A percentile compares a stretch with the other conserved stretches of the same genome.
Evolutionary conservation across 2,888 invertebrate genomes (phyloP).

Genomic region (Eupsilia transversa): DNA sequence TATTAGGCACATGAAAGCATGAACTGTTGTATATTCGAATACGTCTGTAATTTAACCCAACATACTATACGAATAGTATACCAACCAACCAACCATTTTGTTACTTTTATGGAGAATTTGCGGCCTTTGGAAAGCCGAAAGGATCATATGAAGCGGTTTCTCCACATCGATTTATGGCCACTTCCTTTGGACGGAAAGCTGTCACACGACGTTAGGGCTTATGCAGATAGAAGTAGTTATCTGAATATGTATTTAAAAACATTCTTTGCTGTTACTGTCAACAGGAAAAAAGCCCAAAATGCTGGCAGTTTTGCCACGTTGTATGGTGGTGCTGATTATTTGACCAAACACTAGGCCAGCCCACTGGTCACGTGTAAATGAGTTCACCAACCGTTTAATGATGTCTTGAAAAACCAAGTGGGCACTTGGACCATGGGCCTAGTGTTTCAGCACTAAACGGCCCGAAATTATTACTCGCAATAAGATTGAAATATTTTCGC

Average conservation of each 20-base stretch:
- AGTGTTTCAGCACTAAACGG: no score
- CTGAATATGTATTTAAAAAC: neutral
- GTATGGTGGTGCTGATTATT: no score
- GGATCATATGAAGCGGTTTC: conserved; percentile 47
- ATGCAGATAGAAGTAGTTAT: neutral
- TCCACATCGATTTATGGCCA: conserved; percentile 48
- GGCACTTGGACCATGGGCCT: no score
- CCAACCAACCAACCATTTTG: conserved; percentile 26
- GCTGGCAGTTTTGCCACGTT: no score
- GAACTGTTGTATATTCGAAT: neutral
- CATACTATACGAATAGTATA: neutral
- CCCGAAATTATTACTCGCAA: no score
- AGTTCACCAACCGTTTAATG: no score
- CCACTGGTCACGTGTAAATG: no score
- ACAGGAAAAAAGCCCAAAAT: no score
- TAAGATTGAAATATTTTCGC: no score
- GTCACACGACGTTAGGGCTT: conserved; percentile 40
- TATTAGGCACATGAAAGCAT: neutral
- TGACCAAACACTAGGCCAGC: no score
- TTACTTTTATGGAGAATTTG: conserved; percentile 41
- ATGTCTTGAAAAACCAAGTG: no score
- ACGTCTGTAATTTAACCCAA: neutral
- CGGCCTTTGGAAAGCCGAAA: conserved; percentile 30
- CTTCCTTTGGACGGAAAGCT: conserved; percentile 48
- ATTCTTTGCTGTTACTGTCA: no score